Percentiles rank a stretch among this genome's conserved stretches.
phyloP scores from a whole-genome alignment of 2,888 invertebrate genomes.

The Drosophila putrida region DNA sequence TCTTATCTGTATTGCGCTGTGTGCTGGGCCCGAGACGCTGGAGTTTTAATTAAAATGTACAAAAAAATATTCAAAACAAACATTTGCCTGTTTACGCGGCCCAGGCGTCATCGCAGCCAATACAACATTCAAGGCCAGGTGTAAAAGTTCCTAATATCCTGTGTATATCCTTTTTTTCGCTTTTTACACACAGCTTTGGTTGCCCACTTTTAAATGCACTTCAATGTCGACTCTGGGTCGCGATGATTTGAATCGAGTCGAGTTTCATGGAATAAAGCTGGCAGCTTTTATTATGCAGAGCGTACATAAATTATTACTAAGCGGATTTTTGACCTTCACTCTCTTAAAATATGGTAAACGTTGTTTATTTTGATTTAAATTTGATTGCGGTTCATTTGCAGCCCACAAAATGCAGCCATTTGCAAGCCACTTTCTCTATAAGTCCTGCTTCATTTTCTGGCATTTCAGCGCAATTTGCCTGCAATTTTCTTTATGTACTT shows the following conservation, averaged over 20 bases:
- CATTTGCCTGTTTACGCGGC: slow-evolving; percentile 42
- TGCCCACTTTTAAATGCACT: slow-evolving; percentile 16
- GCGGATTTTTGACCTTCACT: slow-evolving; percentile 18
- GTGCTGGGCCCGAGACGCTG: slow-evolving; percentile 4
- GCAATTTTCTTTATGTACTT: slow-evolving; percentile 45
- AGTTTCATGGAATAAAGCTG: background rate
- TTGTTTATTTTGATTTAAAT: slow-evolving; percentile 54
- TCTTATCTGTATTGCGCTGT: slow-evolving; percentile 43
- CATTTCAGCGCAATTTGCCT: slow-evolving; percentile 49
- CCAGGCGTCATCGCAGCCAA: slow-evolving; percentile 15
- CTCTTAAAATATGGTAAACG: slow-evolving; percentile 25
- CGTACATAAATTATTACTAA: slow-evolving; percentile 22
- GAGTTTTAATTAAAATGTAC: slow-evolving; percentile 73
- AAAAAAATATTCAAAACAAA: slow-evolving; percentile 49
- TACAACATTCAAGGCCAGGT: slow-evolving; percentile 27
- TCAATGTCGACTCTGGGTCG: background rate
- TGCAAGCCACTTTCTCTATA: slow-evolving; percentile 20
- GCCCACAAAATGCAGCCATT: slow-evolving; percentile 39
- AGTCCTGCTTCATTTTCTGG: slow-evolving; percentile 25
- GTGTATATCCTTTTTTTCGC: slow-evolving; percentile 13
- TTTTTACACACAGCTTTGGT: slow-evolving; percentile 3
- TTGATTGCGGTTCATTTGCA: slow-evolving; percentile 67
- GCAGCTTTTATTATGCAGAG: slow-evolving; percentile 15
- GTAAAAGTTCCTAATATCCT: slow-evolving; percentile 38
- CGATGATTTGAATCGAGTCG: background rate